These are phyloP conservation scores for Silurus asotus DNA, from an alignment of 2,113 vertebrate genomes.

Conservation along the genomic window DNA sequence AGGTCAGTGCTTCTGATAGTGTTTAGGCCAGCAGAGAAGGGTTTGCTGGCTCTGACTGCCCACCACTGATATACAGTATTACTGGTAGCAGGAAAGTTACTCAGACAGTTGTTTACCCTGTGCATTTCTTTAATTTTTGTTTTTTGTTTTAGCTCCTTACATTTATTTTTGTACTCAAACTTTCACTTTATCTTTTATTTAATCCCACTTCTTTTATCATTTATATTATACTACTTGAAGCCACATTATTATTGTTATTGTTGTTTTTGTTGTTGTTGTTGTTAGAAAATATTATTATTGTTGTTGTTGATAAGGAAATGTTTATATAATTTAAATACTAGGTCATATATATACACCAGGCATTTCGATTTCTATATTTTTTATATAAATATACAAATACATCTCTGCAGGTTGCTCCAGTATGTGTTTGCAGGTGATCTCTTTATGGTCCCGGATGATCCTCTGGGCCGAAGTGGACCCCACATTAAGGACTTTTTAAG, in stretches of 20 bases:
- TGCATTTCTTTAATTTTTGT: background rate
- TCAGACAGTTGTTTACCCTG: too few species aligned
- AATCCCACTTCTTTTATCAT: background rate
- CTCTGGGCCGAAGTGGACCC: conserved; percentile 81
- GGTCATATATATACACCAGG: background rate
- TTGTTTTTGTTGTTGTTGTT: background rate
- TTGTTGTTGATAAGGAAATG: background rate
- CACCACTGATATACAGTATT: too few species aligned
- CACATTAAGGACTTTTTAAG: conserved; percentile 81
- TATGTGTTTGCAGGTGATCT: conserved; percentile 85
- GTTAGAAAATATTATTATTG: background rate
- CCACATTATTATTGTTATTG: background rate
- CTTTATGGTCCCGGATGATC: conserved; percentile 91
- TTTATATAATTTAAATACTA: background rate
- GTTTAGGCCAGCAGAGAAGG: too few species aligned
- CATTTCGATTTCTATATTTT: background rate
- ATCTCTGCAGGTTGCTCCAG: conserved; percentile 76
- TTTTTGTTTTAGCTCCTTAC: background rate
- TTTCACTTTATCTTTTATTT: background rate
- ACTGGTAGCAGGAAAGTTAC: too few species aligned
- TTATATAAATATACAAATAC: background rate
- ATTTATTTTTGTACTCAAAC: background rate
- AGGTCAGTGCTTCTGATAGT: too few species aligned
- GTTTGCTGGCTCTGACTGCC: too few species aligned
- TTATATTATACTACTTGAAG: background rate